Evolutionary conservation across 2,113 vertebrate species (phyloP), one percentile per base, ranked within the genome.

Genomic region (Paracanthobrama guichenoti): DNA sequence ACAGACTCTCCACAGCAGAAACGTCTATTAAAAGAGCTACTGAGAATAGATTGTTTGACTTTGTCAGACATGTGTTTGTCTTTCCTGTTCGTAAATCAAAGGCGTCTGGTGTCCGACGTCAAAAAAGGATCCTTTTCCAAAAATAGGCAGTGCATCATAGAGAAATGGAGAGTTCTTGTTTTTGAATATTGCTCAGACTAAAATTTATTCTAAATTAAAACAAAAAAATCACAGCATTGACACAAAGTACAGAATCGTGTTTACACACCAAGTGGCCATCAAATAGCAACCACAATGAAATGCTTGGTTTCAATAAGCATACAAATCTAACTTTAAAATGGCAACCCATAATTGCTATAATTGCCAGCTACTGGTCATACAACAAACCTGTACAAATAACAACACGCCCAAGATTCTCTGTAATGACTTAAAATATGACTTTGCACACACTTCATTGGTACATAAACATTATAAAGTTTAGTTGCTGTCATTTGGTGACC

Each of bases 31-130:
- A 92, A 89, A 83, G 46, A 83, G 88, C 79, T 60, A 79, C 90
- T 81, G 92, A 93, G 92, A 95, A 95, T 92, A 90, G 93, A 93
- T 93, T 93, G 92, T 94, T 95, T 95, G 93, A 93, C 93, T 85
- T 86, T 78, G 50, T 81, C 60, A 80, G 69, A 73, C 66, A 4
- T 22, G 55, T 88, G 87, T 87, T 89, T 90, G 80, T 87, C 80
- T 88, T 84, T 87, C 85, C 84, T 78, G 64, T 82, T 80, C 53
- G 31, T 84, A 85, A 87, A 83, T 53, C 75, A 77, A 26, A 22
- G 28, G 9, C 66, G 86, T 69, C 78, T 82, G 59, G 46, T 62
- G 79, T 18, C 22, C 59, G 3, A 11, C n/a, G 26, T 82, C 66
- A 78, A 35, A 87, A 86, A 85, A 82, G 67, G n/a, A 22, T 69